Percentiles rank a stretch among this genome's conserved stretches.
phyloP scores from a whole-genome alignment of 2,113 vertebrate species.

The Uria aalge region DNA sequence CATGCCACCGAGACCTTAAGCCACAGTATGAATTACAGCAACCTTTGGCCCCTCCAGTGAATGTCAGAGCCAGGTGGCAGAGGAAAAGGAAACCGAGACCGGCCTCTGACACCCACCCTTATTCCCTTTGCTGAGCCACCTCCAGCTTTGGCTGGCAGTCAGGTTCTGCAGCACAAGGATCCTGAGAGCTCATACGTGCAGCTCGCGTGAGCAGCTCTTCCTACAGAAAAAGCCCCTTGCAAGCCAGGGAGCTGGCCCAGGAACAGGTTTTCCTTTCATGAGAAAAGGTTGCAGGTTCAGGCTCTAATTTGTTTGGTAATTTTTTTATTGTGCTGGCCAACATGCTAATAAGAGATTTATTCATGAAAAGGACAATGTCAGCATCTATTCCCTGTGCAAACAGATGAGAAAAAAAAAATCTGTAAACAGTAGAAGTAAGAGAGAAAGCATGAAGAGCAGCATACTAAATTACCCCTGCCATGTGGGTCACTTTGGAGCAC shows the following conservation, averaged over 20 bases:
- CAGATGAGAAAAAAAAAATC: constrained; percentile 25
- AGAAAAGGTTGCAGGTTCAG: constrained; percentile 16
- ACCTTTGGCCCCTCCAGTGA: not conserved
- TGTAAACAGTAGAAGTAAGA: not conserved
- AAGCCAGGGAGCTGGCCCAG: not conserved
- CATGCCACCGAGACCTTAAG: not conserved
- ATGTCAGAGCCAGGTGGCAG: not conserved
- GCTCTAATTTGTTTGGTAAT: constrained; percentile 37
- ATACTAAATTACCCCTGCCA: constrained; percentile 50
- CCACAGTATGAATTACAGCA: not conserved
- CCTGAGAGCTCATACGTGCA: not conserved
- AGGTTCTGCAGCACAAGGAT: constrained; percentile 21
- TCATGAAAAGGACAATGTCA: constrained; percentile 27
- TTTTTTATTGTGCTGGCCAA: constrained; percentile 53
- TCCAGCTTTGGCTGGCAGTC: constrained; percentile 34
- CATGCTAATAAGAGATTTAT: constrained; percentile 48
- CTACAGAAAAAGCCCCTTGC: not conserved
- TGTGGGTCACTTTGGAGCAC: constrained; percentile 57
- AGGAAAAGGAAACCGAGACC: constrained; percentile 1
- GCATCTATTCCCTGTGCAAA: constrained; percentile 56
- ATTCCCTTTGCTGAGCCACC: not conserved
- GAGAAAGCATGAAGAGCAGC: constrained; percentile 52
- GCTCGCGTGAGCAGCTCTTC: not conserved
- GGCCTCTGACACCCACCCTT: not conserved
- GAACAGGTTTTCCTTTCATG: not conserved